Percentiles rank a stretch among this genome's conserved stretches.
Conservation (phyloP, 1,140 invertebrate genomes). For the Temnothorax nylanderi region DNA sequence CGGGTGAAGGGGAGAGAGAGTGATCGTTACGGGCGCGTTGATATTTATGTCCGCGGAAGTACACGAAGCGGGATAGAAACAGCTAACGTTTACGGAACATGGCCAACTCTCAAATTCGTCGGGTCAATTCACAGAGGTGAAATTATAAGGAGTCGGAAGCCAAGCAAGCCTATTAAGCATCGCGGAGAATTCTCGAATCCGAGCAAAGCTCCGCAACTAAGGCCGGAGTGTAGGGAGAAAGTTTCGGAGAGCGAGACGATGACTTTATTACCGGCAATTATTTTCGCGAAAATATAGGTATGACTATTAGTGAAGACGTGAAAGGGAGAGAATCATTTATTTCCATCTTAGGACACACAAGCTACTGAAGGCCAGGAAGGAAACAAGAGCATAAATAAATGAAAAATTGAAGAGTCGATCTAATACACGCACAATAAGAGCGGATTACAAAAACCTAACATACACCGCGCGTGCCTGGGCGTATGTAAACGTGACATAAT, state of each 20-base stretch:
- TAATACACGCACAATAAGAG: no score
- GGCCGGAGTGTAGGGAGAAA: not conserved
- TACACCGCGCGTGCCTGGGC: not conserved
- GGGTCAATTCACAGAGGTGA: constrained; percentile 24
- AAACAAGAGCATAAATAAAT: not conserved
- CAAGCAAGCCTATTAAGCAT: constrained; percentile 43
- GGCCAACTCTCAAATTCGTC: constrained; percentile 48
- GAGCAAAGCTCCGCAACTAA: constrained; percentile 4
- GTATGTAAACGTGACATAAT: not conserved
- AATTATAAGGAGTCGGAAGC: constrained; percentile 54
- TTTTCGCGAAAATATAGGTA: constrained; percentile 18
- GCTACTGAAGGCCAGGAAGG: not conserved
- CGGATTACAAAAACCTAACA: not conserved
- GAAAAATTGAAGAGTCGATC: not conserved
- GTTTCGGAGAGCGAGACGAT: not conserved
- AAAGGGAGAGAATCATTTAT: constrained; percentile 4
- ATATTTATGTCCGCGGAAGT: constrained; percentile 74
- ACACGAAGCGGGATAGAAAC: constrained; percentile 71
- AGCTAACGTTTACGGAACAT: constrained; percentile 66
- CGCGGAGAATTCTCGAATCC: constrained; percentile 30
- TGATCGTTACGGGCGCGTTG: constrained; percentile 68
- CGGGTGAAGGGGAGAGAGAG: not conserved
- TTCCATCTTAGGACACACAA: not conserved
- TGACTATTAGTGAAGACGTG: not conserved
- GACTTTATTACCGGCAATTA: constrained; percentile 47